phyloP scores from a whole-genome alignment of 2,888 invertebrate genomes.

The Crocallis elinguaria region DNA sequence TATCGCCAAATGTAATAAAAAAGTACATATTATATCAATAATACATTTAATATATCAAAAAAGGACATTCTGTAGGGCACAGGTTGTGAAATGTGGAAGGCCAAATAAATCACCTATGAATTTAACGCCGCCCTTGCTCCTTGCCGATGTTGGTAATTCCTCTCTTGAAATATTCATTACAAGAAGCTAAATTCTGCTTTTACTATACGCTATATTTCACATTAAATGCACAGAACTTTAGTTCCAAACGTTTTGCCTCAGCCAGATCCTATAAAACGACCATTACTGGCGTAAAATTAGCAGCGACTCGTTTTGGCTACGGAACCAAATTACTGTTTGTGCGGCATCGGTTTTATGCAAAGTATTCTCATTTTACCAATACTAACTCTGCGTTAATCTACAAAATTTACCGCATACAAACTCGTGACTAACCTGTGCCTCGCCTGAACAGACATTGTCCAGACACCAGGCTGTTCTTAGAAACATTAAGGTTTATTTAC shows the following conservation, averaged over 20 bases:
- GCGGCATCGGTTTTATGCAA: conserved; percentile 13
- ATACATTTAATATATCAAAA: too few relatives aligned
- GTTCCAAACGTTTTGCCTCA: conserved; percentile 14
- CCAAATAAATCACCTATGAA: too few relatives aligned
- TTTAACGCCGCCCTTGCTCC: background rate
- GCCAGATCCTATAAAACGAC: conserved; percentile 18
- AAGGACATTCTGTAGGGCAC: too few relatives aligned
- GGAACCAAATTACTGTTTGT: conserved; percentile 20
- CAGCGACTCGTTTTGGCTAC: conserved; percentile 12
- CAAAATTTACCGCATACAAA: conserved; percentile 1
- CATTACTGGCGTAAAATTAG: conserved; percentile 28
- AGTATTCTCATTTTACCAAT: conserved; percentile 10
- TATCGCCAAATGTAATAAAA: too few relatives aligned
- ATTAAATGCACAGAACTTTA: background rate
- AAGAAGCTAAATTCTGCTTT: too few relatives aligned
- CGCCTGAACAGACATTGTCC: conserved; percentile 47
- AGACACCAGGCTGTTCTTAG: conserved; percentile 48
- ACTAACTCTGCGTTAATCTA: conserved; percentile 8
- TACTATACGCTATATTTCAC: too few relatives aligned
- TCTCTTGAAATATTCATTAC: too few relatives aligned
- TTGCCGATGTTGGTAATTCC: too few relatives aligned
- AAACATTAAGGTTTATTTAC: conserved; percentile 52
- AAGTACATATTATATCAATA: too few relatives aligned
- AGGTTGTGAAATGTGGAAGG: too few relatives aligned
- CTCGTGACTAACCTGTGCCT: conserved; percentile 22